Evolutionary conservation across 2,888 invertebrate species (phyloP).

Genomic region (Hemicrepidius hirtus): DNA sequence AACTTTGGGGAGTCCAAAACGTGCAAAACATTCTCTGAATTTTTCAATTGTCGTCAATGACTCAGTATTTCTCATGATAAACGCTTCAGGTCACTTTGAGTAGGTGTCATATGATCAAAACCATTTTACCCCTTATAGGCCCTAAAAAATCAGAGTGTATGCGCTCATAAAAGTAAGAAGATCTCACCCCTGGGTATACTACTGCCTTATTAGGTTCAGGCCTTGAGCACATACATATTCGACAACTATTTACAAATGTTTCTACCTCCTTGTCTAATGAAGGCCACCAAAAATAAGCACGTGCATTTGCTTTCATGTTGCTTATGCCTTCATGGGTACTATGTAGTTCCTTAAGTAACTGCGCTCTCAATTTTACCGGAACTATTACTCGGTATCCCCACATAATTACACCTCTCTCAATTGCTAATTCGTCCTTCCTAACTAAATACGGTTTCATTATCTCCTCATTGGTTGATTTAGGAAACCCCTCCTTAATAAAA

Average conservation of each 20-base stretch:
- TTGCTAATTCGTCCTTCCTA: conserved; percentile 31
- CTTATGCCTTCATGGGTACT: conserved; percentile 51
- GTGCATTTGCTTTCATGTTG: conserved; percentile 60
- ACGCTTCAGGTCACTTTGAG: conserved; percentile 22
- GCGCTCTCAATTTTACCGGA: conserved; percentile 40
- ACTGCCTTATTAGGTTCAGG: no score
- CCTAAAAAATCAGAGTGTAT: conserved; percentile 13
- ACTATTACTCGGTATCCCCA: conserved; percentile 48
- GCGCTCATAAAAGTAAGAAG: neutral
- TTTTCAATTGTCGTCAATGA: neutral
- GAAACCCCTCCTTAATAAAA: conserved; percentile 5
- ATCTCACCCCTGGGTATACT: no score
- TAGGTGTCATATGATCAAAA: conserved; percentile 21
- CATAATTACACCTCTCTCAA: conserved; percentile 47
- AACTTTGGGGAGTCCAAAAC: conserved; percentile 9
- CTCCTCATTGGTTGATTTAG: conserved; percentile 10
- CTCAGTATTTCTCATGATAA: conserved; percentile 20
- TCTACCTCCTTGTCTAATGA: conserved; percentile 60
- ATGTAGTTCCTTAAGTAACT: conserved; percentile 53
- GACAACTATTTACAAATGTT: conserved; percentile 8
- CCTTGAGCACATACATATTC: no score
- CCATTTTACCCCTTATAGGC: neutral
- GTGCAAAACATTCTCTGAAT: conserved; percentile 3
- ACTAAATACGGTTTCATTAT: conserved; percentile 25
- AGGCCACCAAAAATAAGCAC: conserved; percentile 61